A percentile compares a stretch with the other conserved stretches of the same genome.
Evolutionary conservation across 2,113 vertebrate genomes (phyloP).

Genomic region (Anoplopoma fimbria): DNA sequence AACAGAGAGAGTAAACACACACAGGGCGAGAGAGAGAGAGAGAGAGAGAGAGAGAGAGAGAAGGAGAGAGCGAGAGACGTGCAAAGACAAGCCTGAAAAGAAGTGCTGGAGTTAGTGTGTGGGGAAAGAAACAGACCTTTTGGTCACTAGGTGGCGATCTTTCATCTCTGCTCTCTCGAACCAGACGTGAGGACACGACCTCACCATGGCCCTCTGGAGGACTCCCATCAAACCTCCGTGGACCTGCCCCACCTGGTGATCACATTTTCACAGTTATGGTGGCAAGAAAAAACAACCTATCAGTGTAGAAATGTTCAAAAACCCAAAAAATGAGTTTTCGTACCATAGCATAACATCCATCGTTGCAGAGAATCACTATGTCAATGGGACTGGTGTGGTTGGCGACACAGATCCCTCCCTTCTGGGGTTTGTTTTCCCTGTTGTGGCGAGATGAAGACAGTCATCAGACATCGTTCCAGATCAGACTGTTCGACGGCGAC

Average conservation of each 20-base stretch:
- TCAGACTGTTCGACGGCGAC: neutral
- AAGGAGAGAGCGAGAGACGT: neutral
- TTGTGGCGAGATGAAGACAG: neutral
- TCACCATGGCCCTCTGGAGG: slow-evolving; percentile 93
- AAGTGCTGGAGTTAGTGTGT: neutral
- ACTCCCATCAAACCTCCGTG: slow-evolving; percentile 96
- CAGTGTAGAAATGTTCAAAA: neutral
- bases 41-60: neutral
- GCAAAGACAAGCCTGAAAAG: slow-evolving; percentile 11
- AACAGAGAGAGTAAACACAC: slow-evolving; percentile 26
- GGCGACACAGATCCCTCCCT: slow-evolving; percentile 97
- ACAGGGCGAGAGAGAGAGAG: neutral
- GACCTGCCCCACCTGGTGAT: slow-evolving; percentile 92
- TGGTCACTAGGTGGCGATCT: slow-evolving; percentile 96
- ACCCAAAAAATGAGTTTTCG: neutral
- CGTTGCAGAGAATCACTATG: slow-evolving; percentile 93
- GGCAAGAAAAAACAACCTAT: neutral
- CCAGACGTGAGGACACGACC: slow-evolving; percentile 97
- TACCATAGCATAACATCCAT: slow-evolving; percentile 98
- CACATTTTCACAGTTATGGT: neutral
- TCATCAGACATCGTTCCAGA: neutral
- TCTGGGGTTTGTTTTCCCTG: slow-evolving; percentile 94
- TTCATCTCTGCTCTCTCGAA: slow-evolving; percentile 97
- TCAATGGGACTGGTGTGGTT: slow-evolving; percentile 98
- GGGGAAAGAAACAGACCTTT: slow-evolving; percentile 83